Percentiles rank a stretch among this genome's conserved stretches.
Conservation (phyloP, 2,888 invertebrate genomes). For the Zygaena filipendulae region DNA sequence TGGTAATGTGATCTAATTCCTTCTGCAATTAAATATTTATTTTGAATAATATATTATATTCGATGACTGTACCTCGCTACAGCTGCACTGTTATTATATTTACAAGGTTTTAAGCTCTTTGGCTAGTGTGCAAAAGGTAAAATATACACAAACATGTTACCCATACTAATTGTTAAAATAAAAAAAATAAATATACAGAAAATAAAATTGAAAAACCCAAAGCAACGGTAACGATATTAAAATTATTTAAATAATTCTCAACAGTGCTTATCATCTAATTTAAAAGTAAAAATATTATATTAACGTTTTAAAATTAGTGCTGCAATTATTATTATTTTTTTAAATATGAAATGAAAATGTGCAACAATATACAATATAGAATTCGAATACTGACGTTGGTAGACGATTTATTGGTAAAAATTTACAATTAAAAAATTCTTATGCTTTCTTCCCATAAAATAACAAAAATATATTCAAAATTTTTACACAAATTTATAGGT, state of each 20-base stretch:
- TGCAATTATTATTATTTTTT: too few species aligned
- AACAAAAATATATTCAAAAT: constrained; percentile 1
- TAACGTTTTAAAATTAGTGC: too few species aligned
- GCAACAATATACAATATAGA: constrained; percentile 22
- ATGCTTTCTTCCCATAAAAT: constrained; percentile 21
- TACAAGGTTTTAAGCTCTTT: constrained; percentile 65
- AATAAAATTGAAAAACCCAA: constrained; percentile 49
- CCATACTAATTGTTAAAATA: too few species aligned
- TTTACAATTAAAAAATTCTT: constrained; percentile 19
- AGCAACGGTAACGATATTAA: constrained; percentile 55
- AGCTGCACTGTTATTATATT: constrained; percentile 47
- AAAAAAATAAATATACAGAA: constrained; percentile 25
- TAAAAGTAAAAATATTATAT: too few species aligned
- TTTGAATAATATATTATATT: too few species aligned
- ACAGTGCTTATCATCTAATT: too few species aligned
- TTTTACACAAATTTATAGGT: too few species aligned
- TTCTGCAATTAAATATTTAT: too few species aligned
- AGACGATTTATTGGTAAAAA: constrained; percentile 37
- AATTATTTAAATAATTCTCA: constrained; percentile 60
- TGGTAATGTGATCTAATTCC: too few species aligned
- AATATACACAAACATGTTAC: constrained; percentile 52
- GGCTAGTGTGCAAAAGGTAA: constrained; percentile 60
- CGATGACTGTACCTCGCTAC: too few species aligned
- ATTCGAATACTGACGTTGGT: constrained; percentile 47
- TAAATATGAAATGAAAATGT: too few species aligned